These are phyloP conservation scores for Staurois parvus DNA, from an alignment of 2,797 vertebrate species.

Conservation along the genomic window DNA sequence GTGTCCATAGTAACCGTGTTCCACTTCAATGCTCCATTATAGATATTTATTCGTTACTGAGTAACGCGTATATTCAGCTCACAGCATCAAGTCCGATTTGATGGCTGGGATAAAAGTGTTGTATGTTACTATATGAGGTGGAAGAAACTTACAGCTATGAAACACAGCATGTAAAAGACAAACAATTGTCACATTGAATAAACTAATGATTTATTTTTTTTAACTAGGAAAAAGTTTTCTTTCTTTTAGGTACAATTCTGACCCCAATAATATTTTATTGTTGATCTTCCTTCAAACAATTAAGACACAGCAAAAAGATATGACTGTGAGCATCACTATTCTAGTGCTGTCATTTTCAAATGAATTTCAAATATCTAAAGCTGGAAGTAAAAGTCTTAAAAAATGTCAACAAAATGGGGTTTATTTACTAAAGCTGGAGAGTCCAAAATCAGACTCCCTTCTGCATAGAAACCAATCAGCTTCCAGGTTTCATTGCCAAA, in stretches of 20 bases:
- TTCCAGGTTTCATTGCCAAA: no score
- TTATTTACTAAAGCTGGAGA: no score
- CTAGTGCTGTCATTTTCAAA: no score
- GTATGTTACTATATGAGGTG: constrained; percentile 37
- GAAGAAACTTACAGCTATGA: not conserved
- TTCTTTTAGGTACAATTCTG: not conserved
- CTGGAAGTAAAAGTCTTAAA: no score
- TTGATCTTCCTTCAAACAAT: no score
- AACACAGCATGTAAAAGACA: not conserved
- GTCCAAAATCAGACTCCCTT: no score
- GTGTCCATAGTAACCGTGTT: constrained; percentile 63
- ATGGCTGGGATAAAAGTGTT: constrained; percentile 29
- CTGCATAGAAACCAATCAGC: no score
- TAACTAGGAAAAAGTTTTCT: not conserved
- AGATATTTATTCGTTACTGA: constrained; percentile 56
- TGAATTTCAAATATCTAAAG: no score
- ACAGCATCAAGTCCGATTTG: constrained; percentile 40
- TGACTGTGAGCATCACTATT: no score
- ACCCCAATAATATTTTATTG: no score
- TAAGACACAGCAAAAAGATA: no score
- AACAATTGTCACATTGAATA: not conserved
- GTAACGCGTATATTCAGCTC: constrained; percentile 47
- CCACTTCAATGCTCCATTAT: constrained; percentile 60
- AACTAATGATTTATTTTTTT: not conserved
- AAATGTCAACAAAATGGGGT: no score